Evolutionary conservation across 1,140 invertebrate genomes (phyloP).

Genomic region (Heliconius melpomene): DNA sequence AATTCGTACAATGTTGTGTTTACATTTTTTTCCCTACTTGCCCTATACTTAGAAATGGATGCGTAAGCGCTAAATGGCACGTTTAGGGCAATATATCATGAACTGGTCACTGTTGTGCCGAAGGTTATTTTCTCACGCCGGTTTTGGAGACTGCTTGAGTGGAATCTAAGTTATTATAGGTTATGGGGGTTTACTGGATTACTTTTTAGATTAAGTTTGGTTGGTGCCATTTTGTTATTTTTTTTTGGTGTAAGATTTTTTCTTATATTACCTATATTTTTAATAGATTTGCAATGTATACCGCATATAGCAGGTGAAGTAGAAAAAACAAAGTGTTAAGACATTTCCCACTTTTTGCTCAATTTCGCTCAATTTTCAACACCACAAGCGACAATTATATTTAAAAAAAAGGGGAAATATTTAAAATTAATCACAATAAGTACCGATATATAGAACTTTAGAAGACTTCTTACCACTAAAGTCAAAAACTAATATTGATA

Average conservation of each 20-base stretch:
- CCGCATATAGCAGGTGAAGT: no score
- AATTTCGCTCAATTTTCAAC: no score
- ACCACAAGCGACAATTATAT: no score
- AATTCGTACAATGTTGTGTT: constrained; percentile 81
- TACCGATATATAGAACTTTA: no score
- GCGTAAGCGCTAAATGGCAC: constrained; percentile 80
- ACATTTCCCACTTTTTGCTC: no score
- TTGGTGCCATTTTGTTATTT: constrained; percentile 42
- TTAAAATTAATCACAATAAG: no score
- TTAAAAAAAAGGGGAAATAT: no score
- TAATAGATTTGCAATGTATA: background rate
- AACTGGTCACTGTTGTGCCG: constrained; percentile 68
- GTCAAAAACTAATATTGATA: no score
- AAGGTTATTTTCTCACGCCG: constrained; percentile 71
- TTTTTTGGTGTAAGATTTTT: constrained; percentile 5
- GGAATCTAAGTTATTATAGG: constrained; percentile 60
- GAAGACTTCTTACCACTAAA: no score
- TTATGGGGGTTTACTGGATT: constrained; percentile 50
- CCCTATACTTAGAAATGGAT: constrained; percentile 76
- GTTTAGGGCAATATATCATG: constrained; percentile 79
- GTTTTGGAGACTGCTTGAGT: constrained; percentile 31
- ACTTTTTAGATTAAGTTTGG: constrained; percentile 63
- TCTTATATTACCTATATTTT: background rate
- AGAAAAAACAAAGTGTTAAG: no score
- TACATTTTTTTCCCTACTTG: constrained; percentile 79